These are phyloP conservation scores for Pseudorhombus dupliciocellatus DNA, from an alignment of 2,113 vertebrate genomes.

Conservation along the genomic window DNA sequence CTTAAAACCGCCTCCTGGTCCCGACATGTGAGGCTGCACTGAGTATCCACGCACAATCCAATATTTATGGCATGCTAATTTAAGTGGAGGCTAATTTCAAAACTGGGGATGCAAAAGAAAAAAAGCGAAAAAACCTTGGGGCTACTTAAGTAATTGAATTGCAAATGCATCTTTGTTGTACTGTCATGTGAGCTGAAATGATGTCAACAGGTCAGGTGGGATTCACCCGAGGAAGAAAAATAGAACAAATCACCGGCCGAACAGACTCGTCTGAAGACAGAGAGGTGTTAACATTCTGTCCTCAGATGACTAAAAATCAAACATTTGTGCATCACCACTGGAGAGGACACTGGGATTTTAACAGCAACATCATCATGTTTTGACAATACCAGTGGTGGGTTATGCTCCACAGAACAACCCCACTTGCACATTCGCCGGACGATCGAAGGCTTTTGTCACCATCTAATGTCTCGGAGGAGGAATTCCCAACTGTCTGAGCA, in stretches of 20 bases:
- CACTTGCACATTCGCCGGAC: not conserved
- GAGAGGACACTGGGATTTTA: not conserved
- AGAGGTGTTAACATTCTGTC: not conserved
- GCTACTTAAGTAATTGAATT: slow-evolving; percentile 74
- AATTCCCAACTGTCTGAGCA: slow-evolving; percentile 1
- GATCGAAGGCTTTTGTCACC: not conserved
- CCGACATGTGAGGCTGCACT: slow-evolving; percentile 38
- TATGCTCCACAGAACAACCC: not conserved
- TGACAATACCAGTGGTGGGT: not conserved
- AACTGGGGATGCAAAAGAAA: slow-evolving; percentile 60
- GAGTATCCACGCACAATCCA: slow-evolving; percentile 60
- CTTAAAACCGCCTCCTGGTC: slow-evolving; percentile 28
- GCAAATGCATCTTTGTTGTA: slow-evolving; percentile 70
- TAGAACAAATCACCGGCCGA: slow-evolving; percentile 1
- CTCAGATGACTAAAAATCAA: not conserved
- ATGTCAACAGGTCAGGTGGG: slow-evolving; percentile 70
- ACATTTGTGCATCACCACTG: not conserved
- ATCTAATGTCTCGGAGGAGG: too few relatives aligned
- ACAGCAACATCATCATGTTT: not conserved
- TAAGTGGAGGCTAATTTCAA: slow-evolving; percentile 69
- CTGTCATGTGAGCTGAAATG: slow-evolving; percentile 52
- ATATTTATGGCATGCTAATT: slow-evolving; percentile 74
- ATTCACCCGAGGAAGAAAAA: slow-evolving; percentile 17
- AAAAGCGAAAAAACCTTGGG: slow-evolving; percentile 50
- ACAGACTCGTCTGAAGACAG: not conserved